Evolutionary conservation across 2,797 vertebrate genomes (phyloP).

Genomic region (Fistularia commersonii): DNA sequence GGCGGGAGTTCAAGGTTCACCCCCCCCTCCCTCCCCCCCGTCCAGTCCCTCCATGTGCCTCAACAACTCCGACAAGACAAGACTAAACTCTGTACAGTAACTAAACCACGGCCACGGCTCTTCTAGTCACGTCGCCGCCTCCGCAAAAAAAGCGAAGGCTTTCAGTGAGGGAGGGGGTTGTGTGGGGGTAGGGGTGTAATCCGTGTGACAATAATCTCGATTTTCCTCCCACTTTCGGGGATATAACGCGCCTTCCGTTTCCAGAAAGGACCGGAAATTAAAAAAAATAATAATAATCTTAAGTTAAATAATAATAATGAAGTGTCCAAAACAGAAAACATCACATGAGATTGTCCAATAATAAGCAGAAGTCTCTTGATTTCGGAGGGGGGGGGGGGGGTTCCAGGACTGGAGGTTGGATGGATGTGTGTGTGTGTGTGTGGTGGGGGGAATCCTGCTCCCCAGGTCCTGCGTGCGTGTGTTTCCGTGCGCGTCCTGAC

Average conservation of each 20-base stretch:
- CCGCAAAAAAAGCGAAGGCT: conserved; percentile 92
- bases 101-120: conserved; percentile 76
- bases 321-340: conserved; percentile 83
- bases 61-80: conserved; percentile 86
- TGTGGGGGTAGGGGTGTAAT: conserved; percentile 26
- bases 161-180: conserved; percentile 73
- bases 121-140: conserved; percentile 89
- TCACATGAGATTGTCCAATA: conserved; percentile 83
- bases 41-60: conserved; percentile 87
- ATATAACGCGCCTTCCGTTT: conserved; percentile 89
- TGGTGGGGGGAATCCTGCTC: conserved; percentile 59
- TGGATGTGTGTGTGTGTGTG: background rate
- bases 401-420: conserved; percentile 69
- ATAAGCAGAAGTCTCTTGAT: conserved; percentile 76
- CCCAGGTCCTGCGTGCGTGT: conserved; percentile 73
- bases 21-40: conserved; percentile 67
- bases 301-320: conserved; percentile 97
- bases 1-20: conserved; percentile 72
- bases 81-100: conserved; percentile 87
- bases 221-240: conserved; percentile 84
- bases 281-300: conserved; percentile 81
- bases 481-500: conserved; percentile 68
- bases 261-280: conserved; percentile 85
- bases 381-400: conserved; percentile 53
- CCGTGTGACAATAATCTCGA: conserved; percentile 81